Evolutionary conservation across 2,797 vertebrate genomes (phyloP).

Genomic region (Lindbergichthys nudifrons): DNA sequence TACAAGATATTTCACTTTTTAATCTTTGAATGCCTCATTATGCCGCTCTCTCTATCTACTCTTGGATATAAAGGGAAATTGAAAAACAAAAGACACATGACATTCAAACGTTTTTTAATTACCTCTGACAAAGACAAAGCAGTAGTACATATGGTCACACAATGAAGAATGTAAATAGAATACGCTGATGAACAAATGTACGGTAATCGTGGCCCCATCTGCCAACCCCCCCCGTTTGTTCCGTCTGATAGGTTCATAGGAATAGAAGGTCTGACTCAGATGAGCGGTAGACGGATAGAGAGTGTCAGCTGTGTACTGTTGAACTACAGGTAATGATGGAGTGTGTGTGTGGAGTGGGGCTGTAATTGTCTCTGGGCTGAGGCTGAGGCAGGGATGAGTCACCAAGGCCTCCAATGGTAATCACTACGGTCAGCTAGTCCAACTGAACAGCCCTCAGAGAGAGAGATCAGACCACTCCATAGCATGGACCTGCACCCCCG

Average conservation of each 20-base stretch:
- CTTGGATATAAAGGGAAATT: slow-evolving; percentile 17
- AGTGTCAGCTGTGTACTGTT: slow-evolving; percentile 45
- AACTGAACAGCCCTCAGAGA: slow-evolving; percentile 51
- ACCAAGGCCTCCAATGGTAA: slow-evolving; percentile 66
- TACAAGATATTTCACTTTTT: slow-evolving; percentile 41
- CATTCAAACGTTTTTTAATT: slow-evolving; percentile 51
- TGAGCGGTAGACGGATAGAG: slow-evolving; percentile 21
- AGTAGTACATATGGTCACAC: slow-evolving; percentile 24
- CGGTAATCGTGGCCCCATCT: slow-evolving; percentile 53
- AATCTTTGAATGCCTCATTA: slow-evolving; percentile 59
- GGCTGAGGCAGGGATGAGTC: slow-evolving; percentile 67
- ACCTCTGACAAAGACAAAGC: slow-evolving; percentile 47
- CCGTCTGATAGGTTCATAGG: slow-evolving; percentile 43
- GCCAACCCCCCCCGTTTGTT: slow-evolving; percentile 37
- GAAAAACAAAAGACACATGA: slow-evolving; percentile 27
- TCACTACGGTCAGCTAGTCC: slow-evolving; percentile 50
- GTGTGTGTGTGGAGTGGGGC: slow-evolving; percentile 36
- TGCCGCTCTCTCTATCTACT: slow-evolving; percentile 6
- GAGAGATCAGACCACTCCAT: slow-evolving; percentile 33
- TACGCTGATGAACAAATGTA: slow-evolving; percentile 45
- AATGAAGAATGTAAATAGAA: slow-evolving; percentile 27
- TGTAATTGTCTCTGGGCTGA: slow-evolving; percentile 64
- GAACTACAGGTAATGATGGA: slow-evolving; percentile 60
- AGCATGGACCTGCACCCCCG: not conserved
- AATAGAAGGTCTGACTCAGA: slow-evolving; percentile 52